Evolutionary conservation across 2,797 vertebrate genomes (phyloP), one percentile per base, ranked within the genome.

Genomic region (Gymnodraco acuticeps): DNA sequence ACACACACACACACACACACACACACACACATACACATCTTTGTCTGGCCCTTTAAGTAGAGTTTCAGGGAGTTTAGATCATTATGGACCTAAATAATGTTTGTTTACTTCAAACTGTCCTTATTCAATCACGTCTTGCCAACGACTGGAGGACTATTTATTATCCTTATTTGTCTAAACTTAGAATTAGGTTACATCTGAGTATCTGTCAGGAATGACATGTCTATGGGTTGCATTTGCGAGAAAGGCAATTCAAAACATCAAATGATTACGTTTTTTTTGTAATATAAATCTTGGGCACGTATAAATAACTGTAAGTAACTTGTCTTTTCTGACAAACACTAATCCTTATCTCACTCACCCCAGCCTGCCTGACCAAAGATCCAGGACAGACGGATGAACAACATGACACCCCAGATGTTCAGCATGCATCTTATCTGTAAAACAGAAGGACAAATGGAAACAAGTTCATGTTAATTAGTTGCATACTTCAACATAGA

Each of bases 341-440:
- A 17, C 31, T 20, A 11, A 5, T 41, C 0, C 2, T 12, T 55
- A 50, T 62, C 31, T 72, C 42, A 92, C 94, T 94, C 92, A 99
- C 98, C 98, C 74, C 97, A 97, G 90, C 98, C 98, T 73, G 98
- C 97, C 93, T 99, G 97, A 83, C 98, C 98, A 73, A 99, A 96
- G 73, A 99, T 97, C 98, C 98, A 99, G 77, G 98, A 99, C 80
- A 99, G 96, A 76, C 98, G 98, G 84, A 99, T 99, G 89, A 99
- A 99, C 83, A 99, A 93, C 98, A 99, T 99, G 80, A 99, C 98
- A 23, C 98, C 98, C 98, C 98, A 99, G 78, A 99, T 99, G 86
- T 99, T 99, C 88, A 99, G 91, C 98, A 99, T 99, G 83, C 98
- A 99, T 92, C 98, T 95, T 73, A 99, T 97, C 98, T 99, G 92